These are phyloP conservation scores for Mormyrus lacerda DNA, from an alignment of 2,113 vertebrate species.

Conservation along the genomic window DNA sequence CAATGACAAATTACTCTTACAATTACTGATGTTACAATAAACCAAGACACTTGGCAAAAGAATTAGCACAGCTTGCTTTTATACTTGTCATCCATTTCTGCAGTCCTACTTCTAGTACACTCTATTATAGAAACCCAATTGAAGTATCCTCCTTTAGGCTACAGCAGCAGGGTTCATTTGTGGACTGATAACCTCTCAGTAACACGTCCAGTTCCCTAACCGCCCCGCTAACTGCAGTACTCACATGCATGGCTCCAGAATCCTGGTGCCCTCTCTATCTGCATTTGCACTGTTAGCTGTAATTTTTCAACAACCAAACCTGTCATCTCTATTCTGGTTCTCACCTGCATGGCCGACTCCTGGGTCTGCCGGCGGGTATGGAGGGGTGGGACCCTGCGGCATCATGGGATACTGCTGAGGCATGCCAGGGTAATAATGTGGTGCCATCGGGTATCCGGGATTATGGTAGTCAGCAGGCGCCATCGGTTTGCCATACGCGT, in stretches of 20 bases:
- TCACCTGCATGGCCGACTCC: slow-evolving; percentile 56
- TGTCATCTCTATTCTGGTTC: background rate
- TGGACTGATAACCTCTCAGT: background rate
- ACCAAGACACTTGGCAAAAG: background rate
- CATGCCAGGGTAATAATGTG: slow-evolving; percentile 56
- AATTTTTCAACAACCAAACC: background rate
- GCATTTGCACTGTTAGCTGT: background rate
- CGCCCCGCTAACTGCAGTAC: background rate
- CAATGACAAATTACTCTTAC: background rate
- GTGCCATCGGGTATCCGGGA: slow-evolving; percentile 53
- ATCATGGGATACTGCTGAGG: slow-evolving; percentile 61
- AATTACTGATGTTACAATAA: background rate
- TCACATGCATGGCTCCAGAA: background rate
- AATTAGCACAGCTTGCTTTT: background rate
- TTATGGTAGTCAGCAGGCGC: slow-evolving; percentile 50
- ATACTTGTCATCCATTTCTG: background rate
- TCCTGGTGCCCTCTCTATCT: background rate
- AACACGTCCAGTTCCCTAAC: background rate
- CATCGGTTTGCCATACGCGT: slow-evolving; percentile 63
- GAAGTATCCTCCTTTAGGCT: background rate
- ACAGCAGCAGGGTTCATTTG: background rate
- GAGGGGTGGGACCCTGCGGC: slow-evolving; percentile 51
- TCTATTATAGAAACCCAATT: background rate
- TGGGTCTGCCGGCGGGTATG: slow-evolving; percentile 45
- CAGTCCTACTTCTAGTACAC: background rate